A percentile compares a stretch with the other conserved stretches of the same genome.
Conservation (phyloP, 92 coral and sea anemone genomes). For the Montipora capitata region DNA sequence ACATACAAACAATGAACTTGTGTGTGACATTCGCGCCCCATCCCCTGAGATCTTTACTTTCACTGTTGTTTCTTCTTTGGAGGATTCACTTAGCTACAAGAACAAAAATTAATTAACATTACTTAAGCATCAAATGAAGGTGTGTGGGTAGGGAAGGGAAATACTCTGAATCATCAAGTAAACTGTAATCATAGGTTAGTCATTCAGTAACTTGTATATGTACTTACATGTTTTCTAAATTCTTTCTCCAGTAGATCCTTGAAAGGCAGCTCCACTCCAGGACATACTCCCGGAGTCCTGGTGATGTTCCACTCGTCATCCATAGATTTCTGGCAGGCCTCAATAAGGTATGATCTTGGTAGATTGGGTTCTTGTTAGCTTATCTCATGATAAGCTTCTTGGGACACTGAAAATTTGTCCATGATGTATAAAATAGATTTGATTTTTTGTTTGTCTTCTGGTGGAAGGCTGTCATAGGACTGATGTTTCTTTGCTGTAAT, state of each 20-base stretch:
- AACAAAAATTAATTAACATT: too few species aligned
- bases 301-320: conserved; percentile 42
- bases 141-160: too few species aligned
- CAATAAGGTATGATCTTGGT: conserved; percentile 40
- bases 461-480: background rate
- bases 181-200: too few species aligned
- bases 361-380: conserved; percentile 25
- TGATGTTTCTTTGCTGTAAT: too few species aligned
- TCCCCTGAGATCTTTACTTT: conserved; percentile 3
- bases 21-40: background rate
- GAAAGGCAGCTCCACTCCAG: conserved; percentile 50
- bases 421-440: background rate
- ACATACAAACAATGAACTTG: background rate
- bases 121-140: too few species aligned
- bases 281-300: conserved; percentile 49
- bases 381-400: background rate
- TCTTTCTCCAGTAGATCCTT: conserved; percentile 33
- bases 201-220: too few species aligned
- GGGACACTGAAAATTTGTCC: background rate
- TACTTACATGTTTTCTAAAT: conserved; percentile 21
- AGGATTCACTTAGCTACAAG: too few species aligned
- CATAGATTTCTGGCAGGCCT: conserved; percentile 36
- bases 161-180: too few species aligned
- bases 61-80: too few species aligned
- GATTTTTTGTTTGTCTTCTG: background rate